phyloP scores from a whole-genome alignment of 2,888 invertebrate species.

The Halictus ligatus region DNA sequence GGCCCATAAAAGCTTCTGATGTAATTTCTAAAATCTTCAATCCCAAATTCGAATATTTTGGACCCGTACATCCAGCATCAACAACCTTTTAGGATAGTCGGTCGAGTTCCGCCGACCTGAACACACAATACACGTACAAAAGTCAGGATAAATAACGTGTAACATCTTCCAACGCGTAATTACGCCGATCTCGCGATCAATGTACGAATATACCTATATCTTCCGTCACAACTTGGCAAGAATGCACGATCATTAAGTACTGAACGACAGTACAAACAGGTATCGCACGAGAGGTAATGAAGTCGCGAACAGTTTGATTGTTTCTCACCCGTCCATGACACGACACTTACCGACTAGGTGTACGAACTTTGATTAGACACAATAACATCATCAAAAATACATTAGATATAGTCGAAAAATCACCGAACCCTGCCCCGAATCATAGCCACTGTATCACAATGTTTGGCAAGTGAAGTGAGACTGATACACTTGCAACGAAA shows the following conservation, averaged over 20 bases:
- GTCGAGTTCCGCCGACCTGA: not conserved
- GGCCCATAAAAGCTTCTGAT: not conserved
- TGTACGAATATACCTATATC: slow-evolving; percentile 1
- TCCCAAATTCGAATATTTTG: not conserved
- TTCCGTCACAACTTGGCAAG: slow-evolving; percentile 11
- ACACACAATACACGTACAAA: slow-evolving; percentile 26
- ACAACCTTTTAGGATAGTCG: slow-evolving; percentile 6
- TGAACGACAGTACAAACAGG: slow-evolving; percentile 33
- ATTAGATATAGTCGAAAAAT: slow-evolving; percentile 52
- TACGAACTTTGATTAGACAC: slow-evolving; percentile 57
- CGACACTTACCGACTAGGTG: slow-evolving; percentile 50
- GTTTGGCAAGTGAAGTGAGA: slow-evolving; percentile 57
- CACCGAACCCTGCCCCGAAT: slow-evolving; percentile 30
- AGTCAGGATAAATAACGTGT: slow-evolving; percentile 25
- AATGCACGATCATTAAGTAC: slow-evolving; percentile 1
- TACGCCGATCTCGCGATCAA: not conserved
- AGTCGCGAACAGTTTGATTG: slow-evolving; percentile 40
- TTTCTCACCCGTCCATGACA: slow-evolving; percentile 8
- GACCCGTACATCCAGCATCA: not conserved
- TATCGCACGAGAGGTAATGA: not conserved
- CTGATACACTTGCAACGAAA: slow-evolving; percentile 26
- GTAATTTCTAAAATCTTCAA: not conserved
- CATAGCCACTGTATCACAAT: slow-evolving; percentile 60
- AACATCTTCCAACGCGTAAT: not conserved
- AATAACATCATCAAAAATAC: slow-evolving; percentile 72